These are phyloP conservation scores for Sebastes schlegelii DNA, from an alignment of 2,113 vertebrate genomes.

Conservation along the genomic window DNA sequence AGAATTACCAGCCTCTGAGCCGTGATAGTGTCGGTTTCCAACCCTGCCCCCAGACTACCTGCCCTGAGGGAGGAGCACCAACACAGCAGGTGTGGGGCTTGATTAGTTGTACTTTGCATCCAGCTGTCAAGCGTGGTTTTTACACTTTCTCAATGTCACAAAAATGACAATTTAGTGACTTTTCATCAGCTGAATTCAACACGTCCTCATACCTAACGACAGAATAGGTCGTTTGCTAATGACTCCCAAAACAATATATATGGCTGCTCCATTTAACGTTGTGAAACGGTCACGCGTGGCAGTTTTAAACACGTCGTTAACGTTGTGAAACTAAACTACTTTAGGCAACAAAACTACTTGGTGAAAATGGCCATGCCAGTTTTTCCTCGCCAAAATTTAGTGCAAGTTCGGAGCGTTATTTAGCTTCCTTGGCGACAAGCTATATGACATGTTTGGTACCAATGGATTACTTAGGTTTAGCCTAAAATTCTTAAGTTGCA, in stretches of 20 bases:
- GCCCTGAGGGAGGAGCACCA: slow-evolving; percentile 48
- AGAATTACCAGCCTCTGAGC: slow-evolving; percentile 54
- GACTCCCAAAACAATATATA: no score
- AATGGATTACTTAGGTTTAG: no score
- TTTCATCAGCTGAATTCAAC: slow-evolving; percentile 5
- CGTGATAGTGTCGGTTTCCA: slow-evolving; percentile 55
- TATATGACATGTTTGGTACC: no score
- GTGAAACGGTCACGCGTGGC: background rate
- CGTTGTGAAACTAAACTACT: background rate
- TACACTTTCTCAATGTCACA: slow-evolving; percentile 4
- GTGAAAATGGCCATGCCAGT: no score
- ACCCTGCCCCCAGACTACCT: slow-evolving; percentile 26
- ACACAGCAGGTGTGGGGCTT: slow-evolving; percentile 65
- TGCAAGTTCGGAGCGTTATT: no score
- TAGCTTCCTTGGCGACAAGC: no score
- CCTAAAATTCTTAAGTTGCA: no score
- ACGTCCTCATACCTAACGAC: background rate
- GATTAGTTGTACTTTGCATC: slow-evolving; percentile 60
- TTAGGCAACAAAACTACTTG: no score
- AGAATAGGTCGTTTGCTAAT: no score
- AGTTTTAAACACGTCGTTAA: no score
- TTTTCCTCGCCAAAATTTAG: no score
- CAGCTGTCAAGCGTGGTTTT: slow-evolving; percentile 57
- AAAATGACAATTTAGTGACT: slow-evolving; percentile 7
- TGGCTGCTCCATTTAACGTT: background rate